Percentiles rank a stretch among this genome's conserved stretches.
phyloP scores from a whole-genome alignment of 1,140 invertebrate genomes.

The Apis cerana region DNA sequence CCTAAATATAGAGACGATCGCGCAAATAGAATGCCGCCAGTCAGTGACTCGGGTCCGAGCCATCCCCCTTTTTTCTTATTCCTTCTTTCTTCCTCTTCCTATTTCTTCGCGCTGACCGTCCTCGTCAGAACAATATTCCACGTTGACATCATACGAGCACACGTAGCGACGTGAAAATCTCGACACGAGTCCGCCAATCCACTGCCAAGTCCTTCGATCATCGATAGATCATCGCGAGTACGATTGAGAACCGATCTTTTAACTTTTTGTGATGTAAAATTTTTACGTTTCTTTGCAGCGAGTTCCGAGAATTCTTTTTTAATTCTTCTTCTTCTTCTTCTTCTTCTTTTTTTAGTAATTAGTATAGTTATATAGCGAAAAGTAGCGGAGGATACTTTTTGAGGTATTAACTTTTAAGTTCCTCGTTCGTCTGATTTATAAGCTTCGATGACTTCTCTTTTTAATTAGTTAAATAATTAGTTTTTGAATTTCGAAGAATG shows the following conservation, averaged over 20 bases:
- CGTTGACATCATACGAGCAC: conserved; percentile 58
- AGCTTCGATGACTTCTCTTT: no score
- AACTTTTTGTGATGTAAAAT: not conserved
- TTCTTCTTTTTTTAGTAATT: no score
- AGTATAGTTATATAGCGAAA: no score
- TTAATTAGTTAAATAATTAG: no score
- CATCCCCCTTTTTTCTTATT: conserved; percentile 33
- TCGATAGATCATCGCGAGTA: conserved; percentile 46
- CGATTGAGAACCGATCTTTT: conserved; percentile 17
- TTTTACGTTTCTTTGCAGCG: no score
- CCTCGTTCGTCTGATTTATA: no score
- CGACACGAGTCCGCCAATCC: conserved; percentile 1
- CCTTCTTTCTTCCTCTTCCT: conserved; percentile 33
- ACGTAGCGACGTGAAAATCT: conserved; percentile 46
- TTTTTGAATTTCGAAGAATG: no score
- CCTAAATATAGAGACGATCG: conserved; percentile 61
- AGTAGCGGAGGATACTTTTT: no score
- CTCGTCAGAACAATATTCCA: conserved; percentile 47
- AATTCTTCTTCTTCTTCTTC: no score
- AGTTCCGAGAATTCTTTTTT: no score
- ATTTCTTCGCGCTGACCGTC: conserved; percentile 27
- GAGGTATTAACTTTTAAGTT: no score
- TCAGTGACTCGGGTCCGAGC: conserved; percentile 60
- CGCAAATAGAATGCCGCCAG: conserved; percentile 63
- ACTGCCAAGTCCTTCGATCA: conserved; percentile 48